Evolutionary conservation across 2,113 vertebrate genomes (phyloP).

Genomic region (Syngnathus typhle): DNA sequence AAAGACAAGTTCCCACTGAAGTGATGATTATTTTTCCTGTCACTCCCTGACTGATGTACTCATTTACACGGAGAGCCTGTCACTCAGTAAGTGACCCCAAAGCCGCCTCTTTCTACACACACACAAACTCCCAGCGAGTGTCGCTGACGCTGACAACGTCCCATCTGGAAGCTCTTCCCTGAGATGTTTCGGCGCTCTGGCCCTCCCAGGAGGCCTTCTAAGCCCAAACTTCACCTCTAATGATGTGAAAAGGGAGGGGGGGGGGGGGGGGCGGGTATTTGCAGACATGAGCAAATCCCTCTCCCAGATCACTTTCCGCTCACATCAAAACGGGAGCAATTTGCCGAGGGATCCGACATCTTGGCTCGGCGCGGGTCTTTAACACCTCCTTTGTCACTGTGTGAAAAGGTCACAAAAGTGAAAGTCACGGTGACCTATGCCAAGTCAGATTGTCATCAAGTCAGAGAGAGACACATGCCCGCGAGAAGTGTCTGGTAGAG

Average conservation of each 20-base stretch:
- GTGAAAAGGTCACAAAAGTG: slow-evolving; percentile 23
- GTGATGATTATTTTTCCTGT: slow-evolving; percentile 38
- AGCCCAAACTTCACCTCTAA: slow-evolving; percentile 47
- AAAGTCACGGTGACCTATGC: slow-evolving; percentile 7
- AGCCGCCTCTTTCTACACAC: not conserved
- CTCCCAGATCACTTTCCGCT: slow-evolving; percentile 30
- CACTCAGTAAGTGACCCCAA: slow-evolving; percentile 34
- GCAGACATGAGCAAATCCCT: slow-evolving; percentile 31
- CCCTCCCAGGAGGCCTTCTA: slow-evolving; percentile 42
- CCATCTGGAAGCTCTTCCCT: slow-evolving; percentile 69
- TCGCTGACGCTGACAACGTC: slow-evolving; percentile 59
- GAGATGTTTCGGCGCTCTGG: slow-evolving; percentile 49
- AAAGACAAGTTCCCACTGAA: slow-evolving; percentile 37
- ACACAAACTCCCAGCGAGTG: slow-evolving; percentile 24
- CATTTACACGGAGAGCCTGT: slow-evolving; percentile 39
- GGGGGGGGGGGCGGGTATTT: slow-evolving; percentile 21
- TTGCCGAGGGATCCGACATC: slow-evolving; percentile 11
- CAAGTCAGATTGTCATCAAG: slow-evolving; percentile 2
- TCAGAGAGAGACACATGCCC: not conserved
- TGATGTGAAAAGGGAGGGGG: slow-evolving; percentile 36
- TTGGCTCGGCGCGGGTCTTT: slow-evolving; percentile 22
- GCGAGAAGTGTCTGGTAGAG: not conserved
- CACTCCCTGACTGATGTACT: slow-evolving; percentile 44
- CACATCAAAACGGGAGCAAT: slow-evolving; percentile 41
- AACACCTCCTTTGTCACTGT: slow-evolving; percentile 35